Evolutionary conservation across 2,888 invertebrate genomes (phyloP).

Genomic region (Gari tellinella): DNA sequence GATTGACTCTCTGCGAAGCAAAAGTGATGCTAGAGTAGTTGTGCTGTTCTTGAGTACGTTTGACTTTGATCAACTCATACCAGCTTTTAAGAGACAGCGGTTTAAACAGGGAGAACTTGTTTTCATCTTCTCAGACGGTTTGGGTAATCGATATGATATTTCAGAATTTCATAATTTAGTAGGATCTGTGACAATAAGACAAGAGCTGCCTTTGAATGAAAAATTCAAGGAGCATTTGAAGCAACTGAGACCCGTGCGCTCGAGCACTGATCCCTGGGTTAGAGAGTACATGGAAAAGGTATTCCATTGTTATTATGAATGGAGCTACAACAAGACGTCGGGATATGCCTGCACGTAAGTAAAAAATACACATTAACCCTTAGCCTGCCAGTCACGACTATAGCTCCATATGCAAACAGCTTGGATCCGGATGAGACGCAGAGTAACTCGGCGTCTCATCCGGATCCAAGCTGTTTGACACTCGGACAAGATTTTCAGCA

Average conservation of each 20-base stretch:
- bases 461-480: too few species aligned
- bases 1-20: conserved; percentile 19
- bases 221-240: conserved; percentile 39
- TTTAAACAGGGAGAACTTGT: conserved; percentile 42
- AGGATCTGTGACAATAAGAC: conserved; percentile 53
- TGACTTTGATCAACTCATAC: conserved; percentile 24
- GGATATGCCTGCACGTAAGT: conserved; percentile 43
- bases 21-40: conserved; percentile 45
- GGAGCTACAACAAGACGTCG: conserved; percentile 59
- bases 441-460: too few species aligned
- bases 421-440: too few species aligned
- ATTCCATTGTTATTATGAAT: conserved; percentile 57
- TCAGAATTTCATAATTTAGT: conserved; percentile 19
- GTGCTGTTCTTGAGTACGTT: conserved; percentile 52
- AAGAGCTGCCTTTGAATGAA: conserved; percentile 42
- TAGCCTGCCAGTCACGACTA: too few species aligned
- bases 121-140: conserved; percentile 57
- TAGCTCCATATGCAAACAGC: too few species aligned
- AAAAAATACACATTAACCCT: too few species aligned
- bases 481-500: too few species aligned
- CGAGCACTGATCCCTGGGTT: conserved; percentile 51
- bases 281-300: conserved; percentile 45
- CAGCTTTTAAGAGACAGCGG: conserved; percentile 14
- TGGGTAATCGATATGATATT: conserved; percentile 50
- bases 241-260: conserved; percentile 13